Evolutionary conservation across 2,797 vertebrate species (phyloP).

Genomic region (Chiloscyllium punctatum): DNA sequence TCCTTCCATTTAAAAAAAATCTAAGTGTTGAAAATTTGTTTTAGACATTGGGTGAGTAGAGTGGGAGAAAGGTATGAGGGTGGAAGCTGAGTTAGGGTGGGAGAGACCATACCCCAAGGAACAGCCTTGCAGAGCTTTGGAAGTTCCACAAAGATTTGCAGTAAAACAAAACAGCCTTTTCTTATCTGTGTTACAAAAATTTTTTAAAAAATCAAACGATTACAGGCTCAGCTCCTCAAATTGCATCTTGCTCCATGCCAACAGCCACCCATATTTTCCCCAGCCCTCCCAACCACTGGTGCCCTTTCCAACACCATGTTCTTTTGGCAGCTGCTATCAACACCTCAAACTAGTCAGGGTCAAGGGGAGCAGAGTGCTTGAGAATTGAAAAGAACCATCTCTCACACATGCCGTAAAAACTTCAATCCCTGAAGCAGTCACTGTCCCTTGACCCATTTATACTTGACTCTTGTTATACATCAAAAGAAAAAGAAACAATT

Average conservation of each 20-base stretch:
- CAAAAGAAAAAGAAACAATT: background rate
- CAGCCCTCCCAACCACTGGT: no score
- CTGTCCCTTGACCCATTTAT: background rate
- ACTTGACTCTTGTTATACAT: background rate
- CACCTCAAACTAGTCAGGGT: background rate
- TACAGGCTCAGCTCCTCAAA: background rate
- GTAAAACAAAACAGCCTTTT: conserved; percentile 7
- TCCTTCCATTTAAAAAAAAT: background rate
- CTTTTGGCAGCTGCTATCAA: background rate
- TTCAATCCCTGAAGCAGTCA: background rate
- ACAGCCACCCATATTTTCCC: background rate
- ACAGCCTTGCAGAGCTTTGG: background rate
- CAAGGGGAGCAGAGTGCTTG: background rate
- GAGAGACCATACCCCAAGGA: background rate
- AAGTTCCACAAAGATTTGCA: background rate
- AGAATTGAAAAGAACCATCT: background rate
- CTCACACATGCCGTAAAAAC: background rate
- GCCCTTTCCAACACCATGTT: background rate
- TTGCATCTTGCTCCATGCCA: background rate
- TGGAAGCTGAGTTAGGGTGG: background rate
- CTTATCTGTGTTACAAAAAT: background rate
- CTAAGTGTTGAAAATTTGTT: background rate
- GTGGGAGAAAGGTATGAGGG: no score
- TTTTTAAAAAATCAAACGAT: background rate
- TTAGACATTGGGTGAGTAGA: background rate